Evolutionary conservation across 2,888 invertebrate genomes (phyloP).

Genomic region (Caenorhabditis wallacei): DNA sequence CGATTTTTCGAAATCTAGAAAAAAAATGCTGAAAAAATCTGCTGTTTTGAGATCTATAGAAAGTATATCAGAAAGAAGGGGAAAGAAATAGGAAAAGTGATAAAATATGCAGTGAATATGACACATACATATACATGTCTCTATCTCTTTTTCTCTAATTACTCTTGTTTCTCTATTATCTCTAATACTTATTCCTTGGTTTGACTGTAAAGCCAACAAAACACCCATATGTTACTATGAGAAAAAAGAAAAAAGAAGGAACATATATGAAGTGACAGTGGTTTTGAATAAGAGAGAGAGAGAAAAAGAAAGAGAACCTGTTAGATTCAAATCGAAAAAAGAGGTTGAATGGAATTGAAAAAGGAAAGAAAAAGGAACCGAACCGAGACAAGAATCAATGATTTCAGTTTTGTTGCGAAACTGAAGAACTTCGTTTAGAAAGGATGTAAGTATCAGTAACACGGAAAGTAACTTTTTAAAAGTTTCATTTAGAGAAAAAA

Average conservation of each 20-base stretch:
- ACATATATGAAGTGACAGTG: slow-evolving; percentile 19
- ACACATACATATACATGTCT: slow-evolving; percentile 38
- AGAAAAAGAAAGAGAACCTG: slow-evolving; percentile 39
- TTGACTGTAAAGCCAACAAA: slow-evolving; percentile 49
- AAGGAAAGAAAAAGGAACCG: slow-evolving; percentile 14
- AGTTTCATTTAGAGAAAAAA: too few species aligned
- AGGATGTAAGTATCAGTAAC: too few species aligned
- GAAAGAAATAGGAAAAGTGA: slow-evolving; percentile 40
- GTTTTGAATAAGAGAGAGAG: slow-evolving; percentile 30
- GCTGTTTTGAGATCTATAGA: neutral
- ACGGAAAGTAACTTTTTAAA: too few species aligned
- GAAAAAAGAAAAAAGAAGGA: neutral
- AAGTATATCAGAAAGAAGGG: slow-evolving; percentile 28
- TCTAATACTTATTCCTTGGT: slow-evolving; percentile 12
- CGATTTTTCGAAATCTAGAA: too few species aligned
- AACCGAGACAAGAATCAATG: slow-evolving; percentile 27
- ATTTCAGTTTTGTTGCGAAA: slow-evolving; percentile 10
- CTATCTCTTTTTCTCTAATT: slow-evolving; percentile 24
- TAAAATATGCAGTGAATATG: slow-evolving; percentile 58
- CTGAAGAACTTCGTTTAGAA: neutral
- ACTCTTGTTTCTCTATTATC: slow-evolving; percentile 14
- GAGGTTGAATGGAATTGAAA: neutral
- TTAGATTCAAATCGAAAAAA: slow-evolving; percentile 38
- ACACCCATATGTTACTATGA: slow-evolving; percentile 40
- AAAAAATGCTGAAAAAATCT: neutral